These are phyloP conservation scores for Gobio occitaniae DNA, from an alignment of 2,797 vertebrate species.

Conservation along the genomic window DNA sequence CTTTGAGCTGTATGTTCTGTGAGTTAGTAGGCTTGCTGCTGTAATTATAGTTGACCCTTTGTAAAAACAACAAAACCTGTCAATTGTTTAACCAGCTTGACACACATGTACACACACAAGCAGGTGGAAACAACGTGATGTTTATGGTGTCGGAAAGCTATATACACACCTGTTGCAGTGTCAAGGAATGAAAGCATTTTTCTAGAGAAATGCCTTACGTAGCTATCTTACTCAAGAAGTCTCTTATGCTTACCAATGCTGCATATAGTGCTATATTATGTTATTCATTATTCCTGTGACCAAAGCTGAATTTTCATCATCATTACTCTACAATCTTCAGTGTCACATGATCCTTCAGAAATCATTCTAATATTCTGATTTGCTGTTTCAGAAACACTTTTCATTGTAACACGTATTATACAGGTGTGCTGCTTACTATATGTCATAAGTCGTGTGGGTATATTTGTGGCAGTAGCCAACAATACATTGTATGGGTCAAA, in stretches of 20 bases:
- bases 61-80: constrained; percentile 30
- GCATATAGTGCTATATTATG: too few species aligned
- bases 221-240: background rate
- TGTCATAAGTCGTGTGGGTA: too few species aligned
- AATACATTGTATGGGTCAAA: too few species aligned
- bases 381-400: too few species aligned
- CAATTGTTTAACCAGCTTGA: constrained; percentile 72
- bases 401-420: background rate
- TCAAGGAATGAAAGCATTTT: constrained; percentile 22
- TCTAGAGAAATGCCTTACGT: background rate
- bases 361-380: too few species aligned
- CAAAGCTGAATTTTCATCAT: background rate
- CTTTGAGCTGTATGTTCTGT: background rate
- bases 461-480: too few species aligned
- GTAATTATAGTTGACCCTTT: constrained; percentile 53
- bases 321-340: too few species aligned
- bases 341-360: too few species aligned
- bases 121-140: constrained; percentile 66
- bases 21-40: constrained; percentile 16
- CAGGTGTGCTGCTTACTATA: background rate
- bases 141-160: constrained; percentile 66
- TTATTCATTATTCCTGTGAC: background rate
- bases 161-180: constrained; percentile 73
- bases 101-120: constrained; percentile 51
- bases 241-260: background rate